A percentile compares a stretch with the other conserved stretches of the same genome.
Conservation (phyloP, 2,888 invertebrate species). For the Reticulitermes lucifugus region DNA sequence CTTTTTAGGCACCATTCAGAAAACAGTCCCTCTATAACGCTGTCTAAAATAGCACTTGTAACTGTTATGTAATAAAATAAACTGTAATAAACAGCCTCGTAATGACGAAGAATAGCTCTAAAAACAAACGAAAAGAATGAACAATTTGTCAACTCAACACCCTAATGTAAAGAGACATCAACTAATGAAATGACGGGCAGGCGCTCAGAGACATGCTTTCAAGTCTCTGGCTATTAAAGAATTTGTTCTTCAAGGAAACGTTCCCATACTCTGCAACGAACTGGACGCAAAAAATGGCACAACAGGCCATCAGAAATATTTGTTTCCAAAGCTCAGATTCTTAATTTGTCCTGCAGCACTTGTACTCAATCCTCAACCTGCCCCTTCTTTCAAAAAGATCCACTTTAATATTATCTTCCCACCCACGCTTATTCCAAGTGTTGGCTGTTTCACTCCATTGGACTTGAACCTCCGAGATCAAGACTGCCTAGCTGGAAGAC, state of each 20-base stretch:
- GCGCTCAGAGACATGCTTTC: neutral
- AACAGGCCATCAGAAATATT: neutral
- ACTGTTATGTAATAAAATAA: neutral
- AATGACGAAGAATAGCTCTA: neutral
- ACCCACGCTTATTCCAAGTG: too few species aligned
- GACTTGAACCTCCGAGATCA: too few species aligned
- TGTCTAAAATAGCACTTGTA: neutral
- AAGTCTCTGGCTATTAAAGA: neutral
- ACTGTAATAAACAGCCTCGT: neutral
- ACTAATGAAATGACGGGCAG: neutral
- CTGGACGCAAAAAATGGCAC: neutral
- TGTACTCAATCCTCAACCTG: too few species aligned
- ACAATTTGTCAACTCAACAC: constrained; percentile 13
- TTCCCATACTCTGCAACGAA: neutral
- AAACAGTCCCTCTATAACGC: neutral
- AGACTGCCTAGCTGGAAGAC: too few species aligned
- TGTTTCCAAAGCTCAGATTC: too few species aligned
- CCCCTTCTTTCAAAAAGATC: too few species aligned
- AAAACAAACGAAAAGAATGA: neutral
- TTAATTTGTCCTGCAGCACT: too few species aligned
- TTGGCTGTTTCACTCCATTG: too few species aligned
- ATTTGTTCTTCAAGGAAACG: neutral
- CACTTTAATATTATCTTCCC: too few species aligned
- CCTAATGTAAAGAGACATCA: neutral
- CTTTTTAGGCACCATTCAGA: constrained; percentile 6